Percentiles rank a stretch among this genome's conserved stretches.
These are phyloP conservation scores for Brachionus manjavacas DNA, from an alignment of 1,140 invertebrate species.

Conservation along the genomic window DNA sequence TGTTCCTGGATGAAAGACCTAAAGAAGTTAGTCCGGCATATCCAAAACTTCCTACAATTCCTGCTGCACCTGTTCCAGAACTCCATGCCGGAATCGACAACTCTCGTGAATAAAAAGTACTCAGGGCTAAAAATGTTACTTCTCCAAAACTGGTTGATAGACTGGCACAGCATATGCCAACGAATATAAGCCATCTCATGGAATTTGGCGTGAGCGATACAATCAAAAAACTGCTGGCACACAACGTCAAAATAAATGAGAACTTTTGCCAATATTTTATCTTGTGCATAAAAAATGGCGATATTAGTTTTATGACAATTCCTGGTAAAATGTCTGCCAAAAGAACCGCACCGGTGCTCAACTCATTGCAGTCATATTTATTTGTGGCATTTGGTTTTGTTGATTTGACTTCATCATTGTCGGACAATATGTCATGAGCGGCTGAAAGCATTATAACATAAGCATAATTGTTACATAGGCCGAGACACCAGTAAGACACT, in stretches of 20 bases:
- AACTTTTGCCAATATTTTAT: conserved; percentile 48
- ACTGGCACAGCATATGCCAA: conserved; percentile 71
- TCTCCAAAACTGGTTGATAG: conserved; percentile 75
- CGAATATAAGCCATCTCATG: conserved; percentile 47
- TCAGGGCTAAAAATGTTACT: conserved; percentile 70
- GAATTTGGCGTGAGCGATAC: conserved; percentile 13
- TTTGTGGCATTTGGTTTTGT: conserved; percentile 33
- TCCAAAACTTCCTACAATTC: conserved; percentile 70
- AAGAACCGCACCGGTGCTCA: conserved; percentile 76
- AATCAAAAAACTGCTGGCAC: conserved; percentile 33
- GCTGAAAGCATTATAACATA: conserved; percentile 85
- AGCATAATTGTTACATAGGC: conserved; percentile 79
- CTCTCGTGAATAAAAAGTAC: conserved; percentile 63
- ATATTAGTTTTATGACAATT: conserved; percentile 68
- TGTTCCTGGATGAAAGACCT: conserved; percentile 63
- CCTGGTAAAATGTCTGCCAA: conserved; percentile 75
- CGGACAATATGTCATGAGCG: conserved; percentile 70
- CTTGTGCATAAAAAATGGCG: conserved; percentile 65
- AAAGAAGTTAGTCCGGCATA: conserved; percentile 66
- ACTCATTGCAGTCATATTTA: conserved; percentile 63
- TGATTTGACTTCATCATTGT: conserved; percentile 47
- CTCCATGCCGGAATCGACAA: conserved; percentile 70
- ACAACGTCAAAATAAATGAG: conserved; percentile 20
- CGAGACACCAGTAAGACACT: conserved; percentile 64
- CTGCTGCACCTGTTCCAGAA: conserved; percentile 74